Evolutionary conservation across 2,888 invertebrate species (phyloP).

Genomic region (Onthophagus sagittarius): DNA sequence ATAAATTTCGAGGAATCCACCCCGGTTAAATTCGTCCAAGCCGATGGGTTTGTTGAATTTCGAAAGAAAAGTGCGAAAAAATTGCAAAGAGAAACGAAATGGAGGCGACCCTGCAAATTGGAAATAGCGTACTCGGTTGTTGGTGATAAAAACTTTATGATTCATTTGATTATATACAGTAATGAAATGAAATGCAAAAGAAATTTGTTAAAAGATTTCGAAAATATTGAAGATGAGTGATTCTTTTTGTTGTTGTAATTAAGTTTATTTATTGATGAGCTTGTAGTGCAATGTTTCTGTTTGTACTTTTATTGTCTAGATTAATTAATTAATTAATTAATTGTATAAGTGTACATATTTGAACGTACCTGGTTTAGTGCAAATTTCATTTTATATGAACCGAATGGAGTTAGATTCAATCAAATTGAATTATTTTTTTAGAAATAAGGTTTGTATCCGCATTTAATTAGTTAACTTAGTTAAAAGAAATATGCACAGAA

Average conservation of each 20-base stretch:
- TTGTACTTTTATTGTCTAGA: no score
- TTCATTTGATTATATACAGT: constrained; percentile 60
- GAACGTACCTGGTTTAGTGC: constrained; percentile 25
- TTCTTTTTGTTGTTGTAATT: background rate
- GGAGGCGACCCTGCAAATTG: constrained; percentile 60
- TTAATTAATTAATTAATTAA: background rate
- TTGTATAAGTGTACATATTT: constrained; percentile 18
- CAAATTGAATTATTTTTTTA: background rate
- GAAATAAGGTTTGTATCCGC: background rate
- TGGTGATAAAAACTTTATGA: constrained; percentile 53
- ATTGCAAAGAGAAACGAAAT: constrained; percentile 51
- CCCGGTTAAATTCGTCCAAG: constrained; percentile 35
- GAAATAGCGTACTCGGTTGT: constrained; percentile 60
- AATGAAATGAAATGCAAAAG: constrained; percentile 58
- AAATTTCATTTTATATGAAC: constrained; percentile 13
- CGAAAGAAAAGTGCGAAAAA: constrained; percentile 41
- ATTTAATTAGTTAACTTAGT: background rate
- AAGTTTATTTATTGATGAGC: background rate
- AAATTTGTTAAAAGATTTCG: constrained; percentile 51
- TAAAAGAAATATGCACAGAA: no score
- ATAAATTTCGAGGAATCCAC: constrained; percentile 12
- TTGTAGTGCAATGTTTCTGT: constrained; percentile 4
- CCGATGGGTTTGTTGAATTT: constrained; percentile 42
- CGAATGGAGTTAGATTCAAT: background rate
- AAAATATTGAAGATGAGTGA: constrained; percentile 20